Evolutionary conservation across 2,888 invertebrate species (phyloP), one percentile per base, ranked within the genome.

Genomic region (Pachycephus smyrnensis): DNA sequence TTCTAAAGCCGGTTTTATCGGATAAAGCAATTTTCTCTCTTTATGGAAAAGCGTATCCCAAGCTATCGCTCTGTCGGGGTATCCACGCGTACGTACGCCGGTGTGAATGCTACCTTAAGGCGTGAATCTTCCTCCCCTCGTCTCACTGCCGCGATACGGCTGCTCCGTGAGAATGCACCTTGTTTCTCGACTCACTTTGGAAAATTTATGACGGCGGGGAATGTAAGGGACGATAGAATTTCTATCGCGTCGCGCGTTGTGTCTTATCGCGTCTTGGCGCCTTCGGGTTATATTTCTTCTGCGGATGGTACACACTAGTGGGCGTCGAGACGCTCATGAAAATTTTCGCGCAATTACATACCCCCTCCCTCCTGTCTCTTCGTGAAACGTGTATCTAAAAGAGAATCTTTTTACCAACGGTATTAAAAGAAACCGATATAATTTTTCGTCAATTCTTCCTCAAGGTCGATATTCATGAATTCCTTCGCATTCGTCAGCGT

Each of bases 1-100:
- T 33, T 71, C 71, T 33, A 71, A 71, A 71, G 71, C 71, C 31
- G 71, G 71, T 23, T 31, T 71, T 71, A 71, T 31, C 71, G 71
- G 32, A 31, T 71, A 33, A 71, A 71, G 71, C 2, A 71, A 31
- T 71, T 71, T 32, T 33, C 31, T 32, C 12, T 9, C 71, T 71
- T 71, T 71, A 71, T 71, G 55, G 23, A 15, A 55, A 55, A 55
- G 55, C 55, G 55, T 23, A 55, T 23, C 9, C 23, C 55, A 9
- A 55, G 23, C 55, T 55, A 55, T 55, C 23, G 23, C 55, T 9
- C 55, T 23, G 55, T 55, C 9, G 6, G 55, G 9, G 2, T 55
- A 55, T 9, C 23, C 9, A 23, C 40, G 23, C 23, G 23, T 23
- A 55, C 15, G 0, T 9, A 9, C 55, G 55, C 55, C 55, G 23